These are phyloP conservation scores for Anas georgica DNA, from an alignment of 2,797 vertebrate genomes.

Conservation along the genomic window DNA sequence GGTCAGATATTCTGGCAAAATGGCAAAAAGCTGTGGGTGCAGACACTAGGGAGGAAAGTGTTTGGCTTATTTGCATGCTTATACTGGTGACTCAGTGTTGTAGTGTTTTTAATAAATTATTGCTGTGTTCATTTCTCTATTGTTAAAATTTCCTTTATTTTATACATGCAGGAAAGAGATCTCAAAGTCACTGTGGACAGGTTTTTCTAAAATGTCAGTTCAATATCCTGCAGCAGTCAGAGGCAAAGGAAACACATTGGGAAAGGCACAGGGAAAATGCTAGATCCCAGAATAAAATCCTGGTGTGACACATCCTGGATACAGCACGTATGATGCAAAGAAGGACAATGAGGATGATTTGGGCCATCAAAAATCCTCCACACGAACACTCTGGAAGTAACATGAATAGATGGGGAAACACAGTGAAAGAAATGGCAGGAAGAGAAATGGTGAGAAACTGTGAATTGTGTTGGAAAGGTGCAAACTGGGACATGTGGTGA, in stretches of 20 bases:
- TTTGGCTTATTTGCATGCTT: not conserved
- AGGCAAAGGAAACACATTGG: not conserved
- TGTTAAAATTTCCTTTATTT: slow-evolving; percentile 33
- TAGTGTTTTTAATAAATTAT: not conserved
- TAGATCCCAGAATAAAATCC: not conserved
- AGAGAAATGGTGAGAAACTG: not conserved
- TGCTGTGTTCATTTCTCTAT: not conserved
- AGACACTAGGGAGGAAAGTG: not conserved
- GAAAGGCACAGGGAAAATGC: not conserved
- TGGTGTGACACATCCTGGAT: not conserved
- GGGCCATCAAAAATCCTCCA: not conserved
- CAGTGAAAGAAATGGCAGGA: not conserved
- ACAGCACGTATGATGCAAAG: not conserved
- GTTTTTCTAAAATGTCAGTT: not conserved
- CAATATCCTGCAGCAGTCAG: slow-evolving; percentile 11
- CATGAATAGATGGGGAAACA: not conserved
- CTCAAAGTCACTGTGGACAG: not conserved
- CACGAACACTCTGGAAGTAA: not conserved
- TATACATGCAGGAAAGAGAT: slow-evolving; percentile 5
- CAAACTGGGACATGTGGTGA: not conserved
- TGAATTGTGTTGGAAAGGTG: not conserved
- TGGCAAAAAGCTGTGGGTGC: not conserved
- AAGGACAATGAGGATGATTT: not conserved
- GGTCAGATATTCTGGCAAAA: not conserved
- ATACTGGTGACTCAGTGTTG: not conserved